Conservation (phyloP, 2,113 vertebrate species). For the Chaetura pelagica region DNA sequence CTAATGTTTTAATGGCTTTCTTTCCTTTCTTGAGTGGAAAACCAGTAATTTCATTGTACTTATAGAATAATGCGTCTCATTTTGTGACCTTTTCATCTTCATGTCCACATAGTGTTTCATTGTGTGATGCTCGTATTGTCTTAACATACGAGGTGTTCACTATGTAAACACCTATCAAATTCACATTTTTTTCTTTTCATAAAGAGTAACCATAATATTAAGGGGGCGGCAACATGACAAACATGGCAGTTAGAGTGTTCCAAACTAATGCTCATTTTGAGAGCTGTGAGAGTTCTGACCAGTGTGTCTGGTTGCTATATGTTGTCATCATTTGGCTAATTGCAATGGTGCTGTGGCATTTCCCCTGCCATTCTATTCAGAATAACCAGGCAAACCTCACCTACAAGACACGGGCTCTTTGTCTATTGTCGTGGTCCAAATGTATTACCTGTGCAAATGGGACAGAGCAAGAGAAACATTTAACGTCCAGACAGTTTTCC, state of each 20-base stretch:
- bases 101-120: background rate
- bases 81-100: background rate
- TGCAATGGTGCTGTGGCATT: background rate
- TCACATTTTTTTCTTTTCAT: background rate
- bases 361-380: background rate
- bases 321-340: background rate
- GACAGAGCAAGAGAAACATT: background rate
- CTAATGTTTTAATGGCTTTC: background rate
- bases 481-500: background rate
- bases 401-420: background rate
- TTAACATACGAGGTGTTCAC: background rate
- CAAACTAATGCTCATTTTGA: background rate
- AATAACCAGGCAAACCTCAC: background rate
- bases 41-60: background rate
- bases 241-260: background rate
- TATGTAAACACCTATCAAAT: background rate
- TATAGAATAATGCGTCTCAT: background rate
- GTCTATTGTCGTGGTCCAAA: background rate
- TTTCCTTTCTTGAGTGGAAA: conserved; percentile 1
- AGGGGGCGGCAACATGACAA: background rate
- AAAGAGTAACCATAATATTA: background rate
- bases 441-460: background rate
- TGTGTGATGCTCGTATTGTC: background rate
- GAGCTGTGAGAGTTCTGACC: background rate
- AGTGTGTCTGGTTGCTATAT: background rate